phyloP scores from a whole-genome alignment of 2,888 invertebrate species.

The Brenthis ino region DNA sequence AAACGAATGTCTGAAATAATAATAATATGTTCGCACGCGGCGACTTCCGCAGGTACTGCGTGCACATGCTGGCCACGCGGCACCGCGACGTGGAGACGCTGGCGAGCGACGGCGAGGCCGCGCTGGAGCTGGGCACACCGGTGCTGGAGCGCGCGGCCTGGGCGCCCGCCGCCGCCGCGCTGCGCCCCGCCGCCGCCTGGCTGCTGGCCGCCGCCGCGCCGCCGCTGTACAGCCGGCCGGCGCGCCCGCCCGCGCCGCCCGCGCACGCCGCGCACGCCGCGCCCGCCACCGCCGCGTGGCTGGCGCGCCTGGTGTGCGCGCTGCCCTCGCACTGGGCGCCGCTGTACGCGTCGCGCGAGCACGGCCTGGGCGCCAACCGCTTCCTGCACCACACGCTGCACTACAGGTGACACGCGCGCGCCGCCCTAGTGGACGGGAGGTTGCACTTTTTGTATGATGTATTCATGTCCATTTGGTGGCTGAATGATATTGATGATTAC shows the following conservation, averaged over 20 bases:
- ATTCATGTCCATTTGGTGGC: too few species aligned
- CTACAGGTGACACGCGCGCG: constrained; percentile 73
- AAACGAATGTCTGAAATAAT: too few species aligned
- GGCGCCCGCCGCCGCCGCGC: constrained; percentile 52
- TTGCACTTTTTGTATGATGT: too few species aligned
- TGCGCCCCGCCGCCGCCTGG: constrained; percentile 87
- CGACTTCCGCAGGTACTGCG: constrained; percentile 63
- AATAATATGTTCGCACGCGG: too few species aligned
- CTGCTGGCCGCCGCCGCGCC: constrained; percentile 86
- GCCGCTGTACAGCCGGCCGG: constrained; percentile 77
- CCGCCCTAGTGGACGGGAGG: too few species aligned
- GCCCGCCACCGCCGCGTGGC: constrained; percentile 78
- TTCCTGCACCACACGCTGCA: constrained; percentile 93
- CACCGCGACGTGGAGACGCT: constrained; percentile 78
- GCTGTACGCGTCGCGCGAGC: constrained; percentile 91
- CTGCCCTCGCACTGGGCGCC: constrained; percentile 92
- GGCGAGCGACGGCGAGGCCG: constrained; percentile 60
- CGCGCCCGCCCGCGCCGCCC: constrained; percentile 54
- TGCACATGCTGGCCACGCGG: constrained; percentile 78
- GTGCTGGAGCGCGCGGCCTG: constrained; percentile 79
- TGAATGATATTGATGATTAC: too few species aligned
- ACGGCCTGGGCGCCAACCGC: constrained; percentile 93
- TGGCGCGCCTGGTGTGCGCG: constrained; percentile 84
- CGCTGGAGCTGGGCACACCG: constrained; percentile 89
- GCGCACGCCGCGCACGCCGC: constrained; percentile 74